These are phyloP conservation scores for Octopus sinensis DNA, from an alignment of 1,140 invertebrate species.

Conservation along the genomic window DNA sequence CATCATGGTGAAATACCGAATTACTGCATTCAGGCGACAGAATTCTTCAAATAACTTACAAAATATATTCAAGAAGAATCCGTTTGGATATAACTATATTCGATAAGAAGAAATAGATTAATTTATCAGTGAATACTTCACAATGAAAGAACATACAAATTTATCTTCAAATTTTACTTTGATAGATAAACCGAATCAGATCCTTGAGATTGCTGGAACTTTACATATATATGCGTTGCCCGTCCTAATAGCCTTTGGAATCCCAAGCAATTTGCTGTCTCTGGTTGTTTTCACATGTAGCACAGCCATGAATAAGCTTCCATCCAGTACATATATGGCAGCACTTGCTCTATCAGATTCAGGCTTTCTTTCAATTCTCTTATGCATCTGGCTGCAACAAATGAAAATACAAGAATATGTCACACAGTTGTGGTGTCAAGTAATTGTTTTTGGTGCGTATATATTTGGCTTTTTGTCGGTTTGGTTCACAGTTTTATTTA, in stretches of 20 bases:
- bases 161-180: background rate
- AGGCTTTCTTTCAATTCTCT: constrained; percentile 60
- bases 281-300: constrained; percentile 62
- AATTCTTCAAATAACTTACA: too few relatives aligned
- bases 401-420: constrained; percentile 56
- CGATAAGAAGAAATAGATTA: too few relatives aligned
- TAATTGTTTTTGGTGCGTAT: constrained; percentile 48
- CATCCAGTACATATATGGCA: constrained; percentile 65
- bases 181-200: background rate
- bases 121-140: too few relatives aligned
- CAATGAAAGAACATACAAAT: too few relatives aligned
- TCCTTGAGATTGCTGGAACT: constrained; percentile 24
- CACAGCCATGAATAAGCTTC: constrained; percentile 62
- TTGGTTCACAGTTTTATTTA: constrained; percentile 56
- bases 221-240: constrained; percentile 64
- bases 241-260: constrained; percentile 59
- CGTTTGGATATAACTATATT: too few relatives aligned
- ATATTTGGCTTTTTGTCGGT: constrained; percentile 53
- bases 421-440: constrained; percentile 36
- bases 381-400: constrained; percentile 63
- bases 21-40: too few relatives aligned
- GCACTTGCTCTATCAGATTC: constrained; percentile 63
- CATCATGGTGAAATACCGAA: too few relatives aligned
- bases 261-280: constrained; percentile 62
- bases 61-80: too few relatives aligned